Conservation (phyloP, 2,888 invertebrate species). For the Hylaea fasciaria region DNA sequence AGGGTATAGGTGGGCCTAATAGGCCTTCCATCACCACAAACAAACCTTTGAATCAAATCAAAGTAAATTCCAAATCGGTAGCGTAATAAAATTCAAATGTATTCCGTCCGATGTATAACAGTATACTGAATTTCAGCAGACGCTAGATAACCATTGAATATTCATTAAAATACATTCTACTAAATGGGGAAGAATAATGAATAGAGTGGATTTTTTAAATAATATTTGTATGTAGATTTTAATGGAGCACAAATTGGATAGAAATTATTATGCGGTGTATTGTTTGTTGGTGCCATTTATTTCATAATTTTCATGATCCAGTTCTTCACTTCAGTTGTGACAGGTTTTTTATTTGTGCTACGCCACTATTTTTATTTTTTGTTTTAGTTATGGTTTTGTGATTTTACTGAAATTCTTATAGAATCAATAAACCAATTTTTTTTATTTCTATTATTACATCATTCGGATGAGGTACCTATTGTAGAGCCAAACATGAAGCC, state of each 20-base stretch:
- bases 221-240: background rate
- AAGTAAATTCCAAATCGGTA: background rate
- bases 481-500: background rate
- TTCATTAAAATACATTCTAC: slow-evolving; percentile 40
- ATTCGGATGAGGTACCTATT: too few relatives aligned
- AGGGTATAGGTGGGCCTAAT: background rate
- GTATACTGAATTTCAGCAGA: slow-evolving; percentile 39
- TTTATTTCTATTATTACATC: too few relatives aligned
- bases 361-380: too few relatives aligned
- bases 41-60: slow-evolving; percentile 1
- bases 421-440: too few relatives aligned
- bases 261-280: background rate
- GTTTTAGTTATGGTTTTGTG: too few relatives aligned
- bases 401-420: too few relatives aligned
- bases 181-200: slow-evolving; percentile 6
- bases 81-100: slow-evolving; percentile 46
- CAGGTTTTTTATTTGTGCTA: too few relatives aligned
- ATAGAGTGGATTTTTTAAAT: slow-evolving; percentile 14
- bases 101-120: slow-evolving; percentile 43
- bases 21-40: background rate
- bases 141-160: slow-evolving; percentile 42
- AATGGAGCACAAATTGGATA: background rate
- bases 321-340: too few relatives aligned
- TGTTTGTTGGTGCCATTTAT: too few relatives aligned
- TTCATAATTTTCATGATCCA: too few relatives aligned